Percentiles rank a stretch among this genome's conserved stretches.
These are phyloP conservation scores for Apotomis capreana DNA, from an alignment of 2,888 invertebrate species.

Conservation along the genomic window DNA sequence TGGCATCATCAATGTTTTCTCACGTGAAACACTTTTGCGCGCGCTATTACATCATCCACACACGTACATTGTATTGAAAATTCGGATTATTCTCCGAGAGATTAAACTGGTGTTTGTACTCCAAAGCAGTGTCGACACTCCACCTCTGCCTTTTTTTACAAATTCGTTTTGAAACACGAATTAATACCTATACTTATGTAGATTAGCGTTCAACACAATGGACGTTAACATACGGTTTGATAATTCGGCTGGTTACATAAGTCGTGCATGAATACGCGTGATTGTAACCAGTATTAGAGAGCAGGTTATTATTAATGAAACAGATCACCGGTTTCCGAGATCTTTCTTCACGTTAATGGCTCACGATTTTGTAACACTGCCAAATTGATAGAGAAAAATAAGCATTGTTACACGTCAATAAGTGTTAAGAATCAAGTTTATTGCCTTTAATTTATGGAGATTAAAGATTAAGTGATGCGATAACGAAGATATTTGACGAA, in stretches of 20 bases:
- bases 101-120: slow-evolving; percentile 56
- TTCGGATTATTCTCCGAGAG: slow-evolving; percentile 58
- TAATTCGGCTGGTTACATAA: slow-evolving; percentile 78
- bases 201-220: slow-evolving; percentile 78
- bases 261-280: slow-evolving; percentile 70
- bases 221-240: slow-evolving; percentile 74
- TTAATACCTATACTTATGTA: slow-evolving; percentile 83
- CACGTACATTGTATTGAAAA: slow-evolving; percentile 69
- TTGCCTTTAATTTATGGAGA: slow-evolving; percentile 69
- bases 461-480: slow-evolving; percentile 51
- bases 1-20: slow-evolving; percentile 25
- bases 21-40: slow-evolving; percentile 51
- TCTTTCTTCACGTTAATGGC: slow-evolving; percentile 65
- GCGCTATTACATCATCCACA: slow-evolving; percentile 44
- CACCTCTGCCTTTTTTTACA: slow-evolving; percentile 69
- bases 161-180: slow-evolving; percentile 79
- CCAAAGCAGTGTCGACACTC: slow-evolving; percentile 66
- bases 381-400: slow-evolving; percentile 55
- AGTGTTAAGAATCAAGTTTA: slow-evolving; percentile 62
- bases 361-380: slow-evolving; percentile 69
- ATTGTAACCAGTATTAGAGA: slow-evolving; percentile 72
- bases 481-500: slow-evolving; percentile 46
- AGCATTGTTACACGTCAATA: slow-evolving; percentile 59
- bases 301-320: slow-evolving; percentile 75
- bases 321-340: slow-evolving; percentile 63